Conservation (phyloP, 2,113 vertebrate genomes). For the Corythaeola cristata region DNA sequence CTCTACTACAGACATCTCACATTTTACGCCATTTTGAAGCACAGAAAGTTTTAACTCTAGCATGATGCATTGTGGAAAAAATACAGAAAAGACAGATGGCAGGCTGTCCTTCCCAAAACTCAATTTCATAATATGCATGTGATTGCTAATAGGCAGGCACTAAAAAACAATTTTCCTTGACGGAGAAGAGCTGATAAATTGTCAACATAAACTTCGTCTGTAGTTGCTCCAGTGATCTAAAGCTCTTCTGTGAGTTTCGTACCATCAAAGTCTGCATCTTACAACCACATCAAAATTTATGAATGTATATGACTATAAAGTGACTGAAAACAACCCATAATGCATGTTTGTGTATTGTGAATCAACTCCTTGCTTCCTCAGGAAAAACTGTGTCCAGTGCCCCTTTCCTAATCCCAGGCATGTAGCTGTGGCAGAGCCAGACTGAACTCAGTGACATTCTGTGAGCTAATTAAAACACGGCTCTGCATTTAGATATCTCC, state of each 20-base stretch:
- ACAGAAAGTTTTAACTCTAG: constrained; percentile 70
- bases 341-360: constrained; percentile 46
- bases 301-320: constrained; percentile 72
- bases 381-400: not conserved
- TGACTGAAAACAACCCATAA: constrained; percentile 64
- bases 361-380: constrained; percentile 34
- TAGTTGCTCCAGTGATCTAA: constrained; percentile 69
- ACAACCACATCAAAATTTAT: constrained; percentile 73
- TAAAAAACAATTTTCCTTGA: constrained; percentile 78
- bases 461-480: not conserved
- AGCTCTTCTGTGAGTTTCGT: constrained; percentile 69
- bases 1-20: constrained; percentile 52
- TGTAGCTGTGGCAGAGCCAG: not conserved
- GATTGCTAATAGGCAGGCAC: constrained; percentile 77
- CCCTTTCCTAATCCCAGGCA: not conserved
- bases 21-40: constrained; percentile 68
- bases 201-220: constrained; percentile 73
- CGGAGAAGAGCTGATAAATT: constrained; percentile 74
- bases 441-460: not conserved
- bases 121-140: constrained; percentile 77
- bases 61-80: constrained; percentile 60
- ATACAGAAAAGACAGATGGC: constrained; percentile 75
- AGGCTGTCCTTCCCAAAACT: constrained; percentile 74
- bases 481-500: not conserved
- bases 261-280: constrained; percentile 69